Evolutionary conservation across 2,113 vertebrate genomes (phyloP), one percentile per base, ranked within the genome.

Genomic region (Catharus fuscescens): DNA sequence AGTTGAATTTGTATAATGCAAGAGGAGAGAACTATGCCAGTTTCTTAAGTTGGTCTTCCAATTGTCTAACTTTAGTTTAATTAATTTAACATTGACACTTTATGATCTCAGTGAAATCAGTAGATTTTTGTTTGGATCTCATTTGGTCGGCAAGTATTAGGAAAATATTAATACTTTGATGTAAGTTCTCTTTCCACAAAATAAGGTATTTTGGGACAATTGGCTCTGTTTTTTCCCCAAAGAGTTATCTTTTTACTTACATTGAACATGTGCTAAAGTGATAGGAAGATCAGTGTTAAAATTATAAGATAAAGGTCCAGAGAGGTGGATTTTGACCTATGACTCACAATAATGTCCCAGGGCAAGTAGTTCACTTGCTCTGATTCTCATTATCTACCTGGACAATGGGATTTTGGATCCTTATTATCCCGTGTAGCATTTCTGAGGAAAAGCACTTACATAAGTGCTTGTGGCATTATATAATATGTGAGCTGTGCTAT

Each of bases 401-500:
- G 56, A 26, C 28, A 94, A 24, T 10, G 17, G 11, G 36, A 50
- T 34, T 84, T 91, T 50, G 17, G 28, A 36, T 34, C 20, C 25
- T 57, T 91, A 18, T 53, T 92, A 60, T 64, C 36, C 18, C 45
- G 12, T 45, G 34, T 40, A 61, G 42, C 25, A 18, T 83, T 92
- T 86, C 71, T 53, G 66, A 65, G 36, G 29, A 54, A 47, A 88
- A 86, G 17, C 28, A 32, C 54, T 95, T 91, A 48, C 1, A 0
- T 69, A 94, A 90, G 45, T 40, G 48, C 57, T 79, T 56, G 36
- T 61, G 62, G 23, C 10, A 6, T 95, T 92, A 70, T 20, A 11
- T 80, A 82, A 79, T 1, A 2, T 1, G 5, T 1, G 8, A 67
- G 20, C 44, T 88, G 34, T 0, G 0, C 28, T 53, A 9, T 57